These are phyloP conservation scores for Pseudocheirus occidentalis DNA, from an alignment of 2,797 vertebrate species.

Conservation along the genomic window DNA sequence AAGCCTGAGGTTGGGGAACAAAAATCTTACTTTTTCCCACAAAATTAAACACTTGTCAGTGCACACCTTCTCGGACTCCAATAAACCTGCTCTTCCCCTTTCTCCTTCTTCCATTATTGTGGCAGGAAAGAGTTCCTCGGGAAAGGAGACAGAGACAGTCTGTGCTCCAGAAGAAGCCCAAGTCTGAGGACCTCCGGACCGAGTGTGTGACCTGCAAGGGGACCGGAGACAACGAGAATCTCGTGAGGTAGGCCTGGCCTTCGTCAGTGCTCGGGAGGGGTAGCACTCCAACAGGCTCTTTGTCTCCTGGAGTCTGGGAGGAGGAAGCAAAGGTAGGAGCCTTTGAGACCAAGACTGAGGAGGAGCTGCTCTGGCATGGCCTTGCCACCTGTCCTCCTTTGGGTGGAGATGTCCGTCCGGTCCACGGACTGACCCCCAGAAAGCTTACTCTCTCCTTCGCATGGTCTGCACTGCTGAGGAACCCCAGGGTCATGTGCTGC, in stretches of 20 bases:
- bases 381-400: too few relatives aligned
- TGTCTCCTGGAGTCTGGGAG: conserved; percentile 76
- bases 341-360: too few relatives aligned
- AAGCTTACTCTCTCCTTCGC: too few relatives aligned
- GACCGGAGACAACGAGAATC: conserved; percentile 98
- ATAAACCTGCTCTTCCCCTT: conserved; percentile 60
- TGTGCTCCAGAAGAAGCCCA: conserved; percentile 94
- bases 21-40: conserved; percentile 65
- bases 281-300: conserved; percentile 86
- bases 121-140: conserved; percentile 92
- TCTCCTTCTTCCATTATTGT: conserved; percentile 74
- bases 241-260: conserved; percentile 92
- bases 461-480: too few relatives aligned
- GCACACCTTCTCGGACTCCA: conserved; percentile 60
- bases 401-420: too few relatives aligned
- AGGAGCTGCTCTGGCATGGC: too few relatives aligned
- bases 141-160: conserved; percentile 94
- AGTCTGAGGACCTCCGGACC: conserved; percentile 94
- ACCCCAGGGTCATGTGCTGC: too few relatives aligned
- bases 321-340: conserved; percentile 26
- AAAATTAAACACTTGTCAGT: conserved; percentile 65
- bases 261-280: conserved; percentile 75
- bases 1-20: conserved; percentile 93
- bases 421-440: too few relatives aligned
- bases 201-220: conserved; percentile 96